Percentiles rank a stretch among this genome's conserved stretches.
These are phyloP conservation scores for Gavia stellata DNA, from an alignment of 2,113 vertebrate species.

Conservation along the genomic window DNA sequence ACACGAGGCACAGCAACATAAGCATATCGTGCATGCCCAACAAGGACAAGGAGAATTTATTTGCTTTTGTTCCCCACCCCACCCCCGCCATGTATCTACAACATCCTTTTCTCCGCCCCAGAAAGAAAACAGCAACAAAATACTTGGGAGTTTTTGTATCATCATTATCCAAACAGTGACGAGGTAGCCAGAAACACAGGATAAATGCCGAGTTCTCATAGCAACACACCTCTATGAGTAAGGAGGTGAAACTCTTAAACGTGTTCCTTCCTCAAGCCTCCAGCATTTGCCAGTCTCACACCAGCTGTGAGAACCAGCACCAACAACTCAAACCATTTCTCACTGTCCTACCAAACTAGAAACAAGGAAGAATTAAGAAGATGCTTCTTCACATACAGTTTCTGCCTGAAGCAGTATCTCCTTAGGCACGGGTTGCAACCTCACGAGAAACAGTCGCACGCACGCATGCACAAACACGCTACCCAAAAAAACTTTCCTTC, in stretches of 20 bases:
- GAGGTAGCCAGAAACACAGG: constrained; percentile 1
- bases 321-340: not conserved
- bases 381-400: not conserved
- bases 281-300: not conserved
- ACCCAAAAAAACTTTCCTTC: not conserved
- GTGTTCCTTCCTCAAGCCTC: not conserved
- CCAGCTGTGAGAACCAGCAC: constrained; percentile 6
- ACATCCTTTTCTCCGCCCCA: not conserved
- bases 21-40: not conserved
- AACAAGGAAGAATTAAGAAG: not conserved
- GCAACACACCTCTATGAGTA: constrained; percentile 48
- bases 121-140: constrained; percentile 27
- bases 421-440: not conserved
- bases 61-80: not conserved
- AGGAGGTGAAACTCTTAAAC: constrained; percentile 3
- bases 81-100: not conserved
- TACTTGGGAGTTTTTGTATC: not conserved
- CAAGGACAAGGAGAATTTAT: not conserved
- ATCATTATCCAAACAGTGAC: not conserved
- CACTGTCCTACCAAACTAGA: not conserved
- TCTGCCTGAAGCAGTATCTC: not conserved
- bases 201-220: constrained; percentile 40
- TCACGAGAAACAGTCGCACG: not conserved
- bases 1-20: not conserved
- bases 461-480: rapidly evolving